Evolutionary conservation across 2,888 invertebrate species (phyloP).

Genomic region (Conus canariensis): DNA sequence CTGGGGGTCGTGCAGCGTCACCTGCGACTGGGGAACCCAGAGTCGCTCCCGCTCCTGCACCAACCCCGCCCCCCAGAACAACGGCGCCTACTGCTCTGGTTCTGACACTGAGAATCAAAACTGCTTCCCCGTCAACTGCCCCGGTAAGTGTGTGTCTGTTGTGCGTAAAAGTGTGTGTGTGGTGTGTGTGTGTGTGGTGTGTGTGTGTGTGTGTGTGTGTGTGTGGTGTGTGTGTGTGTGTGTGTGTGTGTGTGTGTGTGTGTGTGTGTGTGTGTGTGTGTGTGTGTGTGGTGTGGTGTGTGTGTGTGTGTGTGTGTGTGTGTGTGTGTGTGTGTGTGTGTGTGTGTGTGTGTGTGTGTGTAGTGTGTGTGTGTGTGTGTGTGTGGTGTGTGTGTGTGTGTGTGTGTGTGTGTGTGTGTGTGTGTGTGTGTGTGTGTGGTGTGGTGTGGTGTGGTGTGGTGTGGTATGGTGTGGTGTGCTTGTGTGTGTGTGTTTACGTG

Average conservation of each 20-base stretch:
- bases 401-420: too few species aligned
- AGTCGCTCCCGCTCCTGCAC: neutral
- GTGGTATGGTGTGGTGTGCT: neutral
- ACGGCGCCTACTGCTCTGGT: neutral
- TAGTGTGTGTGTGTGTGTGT: neutral
- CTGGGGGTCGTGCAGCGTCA: slow-evolving; percentile 7
- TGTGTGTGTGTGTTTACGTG: neutral
- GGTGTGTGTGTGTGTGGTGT: neutral
- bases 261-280: neutral
- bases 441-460: neutral
- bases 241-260: neutral
- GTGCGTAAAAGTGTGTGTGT: too few species aligned
- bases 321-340: neutral
- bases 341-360: neutral
- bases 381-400: too few species aligned
- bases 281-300: neutral
- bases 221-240: neutral
- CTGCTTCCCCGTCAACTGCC: slow-evolving; percentile 8
- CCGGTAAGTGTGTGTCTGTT: neutral
- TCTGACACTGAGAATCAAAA: neutral
- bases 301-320: neutral
- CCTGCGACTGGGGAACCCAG: neutral
- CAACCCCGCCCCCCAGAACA: neutral
- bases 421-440: neutral
- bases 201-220: neutral